These are phyloP conservation scores for Tretioscincus oriximinensis DNA, from an alignment of 2,113 vertebrate genomes.

Conservation along the genomic window DNA sequence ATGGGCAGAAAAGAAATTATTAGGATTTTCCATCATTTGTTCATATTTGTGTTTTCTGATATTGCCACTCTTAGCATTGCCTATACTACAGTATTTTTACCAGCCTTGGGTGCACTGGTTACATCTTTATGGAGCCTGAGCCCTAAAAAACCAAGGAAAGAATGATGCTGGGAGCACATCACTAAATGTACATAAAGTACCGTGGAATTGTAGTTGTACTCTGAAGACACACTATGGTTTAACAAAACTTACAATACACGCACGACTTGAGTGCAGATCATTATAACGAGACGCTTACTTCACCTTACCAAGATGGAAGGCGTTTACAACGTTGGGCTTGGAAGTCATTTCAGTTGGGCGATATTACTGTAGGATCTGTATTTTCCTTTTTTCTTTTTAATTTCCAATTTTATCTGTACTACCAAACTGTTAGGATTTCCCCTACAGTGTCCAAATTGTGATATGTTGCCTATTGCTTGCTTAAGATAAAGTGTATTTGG, in stretches of 20 bases:
- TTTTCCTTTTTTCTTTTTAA: conserved; percentile 64
- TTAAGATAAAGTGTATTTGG: conserved; percentile 79
- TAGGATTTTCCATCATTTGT: conserved; percentile 84
- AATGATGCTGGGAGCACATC: conserved; percentile 69
- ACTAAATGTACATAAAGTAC: conserved; percentile 67
- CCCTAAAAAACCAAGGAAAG: conserved; percentile 68
- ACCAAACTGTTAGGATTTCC: conserved; percentile 76
- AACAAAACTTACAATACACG: conserved; percentile 65
- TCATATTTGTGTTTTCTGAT: conserved; percentile 80
- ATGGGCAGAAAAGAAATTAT: conserved; percentile 77
- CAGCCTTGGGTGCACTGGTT: conserved; percentile 74
- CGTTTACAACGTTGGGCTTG: conserved; percentile 75
- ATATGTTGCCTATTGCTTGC: conserved; percentile 82
- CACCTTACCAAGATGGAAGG: conserved; percentile 69
- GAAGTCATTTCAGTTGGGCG: conserved; percentile 74
- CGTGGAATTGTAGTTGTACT: conserved; percentile 70
- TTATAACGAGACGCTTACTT: conserved; percentile 74
- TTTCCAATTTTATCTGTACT: conserved; percentile 77
- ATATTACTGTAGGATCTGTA: conserved; percentile 73
- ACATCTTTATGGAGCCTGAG: conserved; percentile 72
- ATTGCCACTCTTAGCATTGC: conserved; percentile 81
- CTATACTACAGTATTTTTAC: conserved; percentile 79
- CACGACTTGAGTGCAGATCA: conserved; percentile 71
- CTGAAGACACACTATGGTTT: conserved; percentile 71
- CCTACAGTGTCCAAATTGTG: conserved; percentile 79